A percentile compares a stretch with the other conserved stretches of the same genome.
Conservation (phyloP, 37 sponge, comb jelly and placozoan species). For the Spongilla lacustris region DNA sequence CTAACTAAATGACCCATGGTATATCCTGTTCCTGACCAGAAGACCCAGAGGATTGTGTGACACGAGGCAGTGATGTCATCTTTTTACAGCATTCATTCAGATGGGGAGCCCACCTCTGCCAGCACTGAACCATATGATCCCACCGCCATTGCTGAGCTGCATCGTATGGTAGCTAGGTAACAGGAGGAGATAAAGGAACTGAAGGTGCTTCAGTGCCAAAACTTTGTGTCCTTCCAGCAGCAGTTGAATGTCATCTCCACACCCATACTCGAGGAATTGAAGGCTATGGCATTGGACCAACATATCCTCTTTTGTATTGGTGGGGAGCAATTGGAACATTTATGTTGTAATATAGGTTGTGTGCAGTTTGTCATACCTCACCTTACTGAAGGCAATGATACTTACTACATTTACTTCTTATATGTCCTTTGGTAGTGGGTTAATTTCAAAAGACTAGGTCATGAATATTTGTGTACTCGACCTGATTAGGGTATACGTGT, state of each 20-base stretch:
- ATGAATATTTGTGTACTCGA: no score
- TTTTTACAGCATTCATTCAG: not conserved
- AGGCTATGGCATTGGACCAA: constrained; percentile 13
- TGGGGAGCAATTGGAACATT: not conserved
- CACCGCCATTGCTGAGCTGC: constrained; percentile 21
- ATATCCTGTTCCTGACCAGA: no score
- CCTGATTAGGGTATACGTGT: no score
- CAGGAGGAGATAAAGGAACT: constrained; percentile 39
- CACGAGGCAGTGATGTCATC: not conserved
- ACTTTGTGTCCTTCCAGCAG: not conserved
- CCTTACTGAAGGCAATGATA: not conserved
- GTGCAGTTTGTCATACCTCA: not conserved
- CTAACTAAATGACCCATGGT: no score
- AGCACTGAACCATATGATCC: not conserved
- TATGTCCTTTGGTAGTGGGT: no score
- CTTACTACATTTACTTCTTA: no score
- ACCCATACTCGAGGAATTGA: constrained; percentile 13
- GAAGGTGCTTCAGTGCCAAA: constrained; percentile 7
- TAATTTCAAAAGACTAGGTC: no score
- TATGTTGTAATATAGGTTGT: no score
- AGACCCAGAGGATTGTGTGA: no score
- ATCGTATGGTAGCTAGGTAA: constrained; percentile 30
- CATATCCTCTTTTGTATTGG: constrained; percentile 38
- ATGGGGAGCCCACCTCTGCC: not conserved
- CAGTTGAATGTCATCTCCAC: constrained; percentile 5